Evolutionary conservation across 2,797 vertebrate genomes (phyloP), one percentile per base, ranked within the genome.

Genomic region (Masticophis lateralis): DNA sequence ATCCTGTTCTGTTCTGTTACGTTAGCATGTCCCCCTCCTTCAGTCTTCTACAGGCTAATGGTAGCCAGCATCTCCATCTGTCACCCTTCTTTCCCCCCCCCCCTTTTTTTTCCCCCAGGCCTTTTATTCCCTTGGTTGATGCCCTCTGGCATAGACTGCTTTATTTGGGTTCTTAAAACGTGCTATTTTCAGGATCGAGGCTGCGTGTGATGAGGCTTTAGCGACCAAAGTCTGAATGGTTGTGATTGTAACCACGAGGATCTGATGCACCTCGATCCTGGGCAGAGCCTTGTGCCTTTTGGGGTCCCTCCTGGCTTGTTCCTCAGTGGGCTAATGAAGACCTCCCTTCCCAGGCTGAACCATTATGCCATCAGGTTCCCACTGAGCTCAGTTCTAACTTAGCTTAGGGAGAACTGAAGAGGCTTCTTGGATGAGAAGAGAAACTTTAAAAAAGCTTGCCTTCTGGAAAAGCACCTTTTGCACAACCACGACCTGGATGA

Each of bases 301-400:
- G 43, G n/a, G 8, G 32, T 10, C 25, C 74, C 74, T 37, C 37
- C 18, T 25, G 20, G 74, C 74, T 8, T 47, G 74, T 25, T 43
- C 74, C 37, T 37, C 37, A 47, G 4, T 83, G 20, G 37, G 74
- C 37, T 83, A 47, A 47, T 12, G 20, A 2, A 47, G 20, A 11
- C 74, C 18, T 11, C 18, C 74, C 20, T 25, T 6, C 87, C 47
- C 90, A 99, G 99, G 98, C 95, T 99, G 98, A 99, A 99, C 96
- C 99, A 99, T 95, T 99, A 99, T 97, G 99, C 99, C 96, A 99
- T 99, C 97, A 99, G 99, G 97, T 99, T 99, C 97, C 99, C 99
- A 66, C 97, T 99, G 98, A 99, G 99, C 90, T 99, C 61, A 13
- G 61, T 63, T 63, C 25, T 61, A 27, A 59, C 57, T 57, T 60